phyloP scores from a whole-genome alignment of 2,797 vertebrate species.

The Hemibagrus guttatus region DNA sequence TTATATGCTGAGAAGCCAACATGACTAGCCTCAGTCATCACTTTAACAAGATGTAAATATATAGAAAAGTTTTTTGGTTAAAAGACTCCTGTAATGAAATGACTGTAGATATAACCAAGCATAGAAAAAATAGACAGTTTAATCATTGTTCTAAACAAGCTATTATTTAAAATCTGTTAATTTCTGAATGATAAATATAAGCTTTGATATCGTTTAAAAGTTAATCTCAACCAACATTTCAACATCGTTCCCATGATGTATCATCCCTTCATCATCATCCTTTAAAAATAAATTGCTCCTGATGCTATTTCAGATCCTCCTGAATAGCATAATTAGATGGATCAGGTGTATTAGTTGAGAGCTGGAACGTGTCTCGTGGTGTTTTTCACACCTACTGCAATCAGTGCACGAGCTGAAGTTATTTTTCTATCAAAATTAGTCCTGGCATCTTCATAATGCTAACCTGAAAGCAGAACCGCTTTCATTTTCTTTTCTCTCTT shows the following conservation, averaged over 20 bases:
- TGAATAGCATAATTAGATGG: conserved; percentile 10
- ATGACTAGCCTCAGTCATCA: not conserved
- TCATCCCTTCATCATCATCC: conserved; percentile 6
- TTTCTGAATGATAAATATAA: not conserved
- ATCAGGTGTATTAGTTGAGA: conserved; percentile 21
- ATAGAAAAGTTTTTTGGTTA: not conserved
- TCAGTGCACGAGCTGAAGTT: conserved; percentile 28
- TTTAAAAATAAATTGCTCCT: conserved; percentile 25
- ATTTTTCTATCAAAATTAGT: not conserved
- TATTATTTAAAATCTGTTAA: not conserved
- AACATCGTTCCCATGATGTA: not conserved
- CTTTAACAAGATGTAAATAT: too few relatives aligned
- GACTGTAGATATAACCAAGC: not conserved
- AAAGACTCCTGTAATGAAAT: not conserved
- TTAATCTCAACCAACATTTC: not conserved
- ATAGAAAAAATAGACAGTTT: not conserved
- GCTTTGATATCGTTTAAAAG: not conserved
- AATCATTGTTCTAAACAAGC: not conserved
- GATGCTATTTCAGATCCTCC: conserved; percentile 18
- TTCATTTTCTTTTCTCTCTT: conserved; percentile 48
- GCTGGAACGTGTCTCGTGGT: conserved; percentile 12
- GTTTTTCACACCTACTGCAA: conserved; percentile 17
- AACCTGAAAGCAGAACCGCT: conserved; percentile 42
- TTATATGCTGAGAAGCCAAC: not conserved
- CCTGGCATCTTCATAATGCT: conserved; percentile 30